phyloP scores from a whole-genome alignment of 2,888 invertebrate species.

The Hoplodrina ambigua region DNA sequence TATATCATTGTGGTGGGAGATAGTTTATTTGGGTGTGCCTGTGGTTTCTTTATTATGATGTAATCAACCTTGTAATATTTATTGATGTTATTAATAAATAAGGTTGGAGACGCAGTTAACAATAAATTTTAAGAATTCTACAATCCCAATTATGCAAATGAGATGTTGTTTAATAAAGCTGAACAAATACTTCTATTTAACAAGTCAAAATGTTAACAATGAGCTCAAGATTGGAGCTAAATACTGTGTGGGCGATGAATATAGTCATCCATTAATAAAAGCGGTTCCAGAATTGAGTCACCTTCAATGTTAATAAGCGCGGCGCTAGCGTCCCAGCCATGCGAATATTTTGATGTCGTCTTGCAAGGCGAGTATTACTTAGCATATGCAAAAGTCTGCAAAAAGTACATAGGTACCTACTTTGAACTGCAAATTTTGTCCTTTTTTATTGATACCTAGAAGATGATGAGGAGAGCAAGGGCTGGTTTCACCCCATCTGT shows the following conservation, averaged over 20 bases:
- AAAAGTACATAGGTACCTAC: neutral
- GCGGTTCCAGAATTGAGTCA: conserved; percentile 77
- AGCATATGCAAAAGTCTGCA: conserved; percentile 3
- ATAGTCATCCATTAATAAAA: conserved; percentile 82
- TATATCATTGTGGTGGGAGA: conserved; percentile 45
- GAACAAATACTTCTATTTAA: conserved; percentile 48
- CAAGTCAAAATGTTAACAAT: conserved; percentile 67
- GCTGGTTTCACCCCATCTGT: neutral
- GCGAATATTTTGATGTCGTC: conserved; percentile 57
- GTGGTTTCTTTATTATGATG: conserved; percentile 50
- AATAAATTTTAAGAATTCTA: conserved; percentile 12
- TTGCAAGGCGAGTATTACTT: conserved; percentile 68
- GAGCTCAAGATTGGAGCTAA: conserved; percentile 68
- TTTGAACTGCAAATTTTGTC: conserved; percentile 7
- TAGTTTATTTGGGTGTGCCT: conserved; percentile 62
- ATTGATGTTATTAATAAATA: conserved; percentile 17
- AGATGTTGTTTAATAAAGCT: conserved; percentile 34
- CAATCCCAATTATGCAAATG: conserved; percentile 41
- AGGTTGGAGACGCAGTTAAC: neutral
- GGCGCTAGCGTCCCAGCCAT: conserved; percentile 58
- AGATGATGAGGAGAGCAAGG: neutral
- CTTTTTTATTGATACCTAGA: neutral
- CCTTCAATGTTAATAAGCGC: conserved; percentile 75
- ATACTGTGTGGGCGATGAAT: conserved; percentile 76
- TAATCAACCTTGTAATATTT: conserved; percentile 52